Percentiles rank a stretch among this genome's conserved stretches.
phyloP scores from a whole-genome alignment of 2,888 invertebrate species.

The Scelioninae gen. 1 region DNA sequence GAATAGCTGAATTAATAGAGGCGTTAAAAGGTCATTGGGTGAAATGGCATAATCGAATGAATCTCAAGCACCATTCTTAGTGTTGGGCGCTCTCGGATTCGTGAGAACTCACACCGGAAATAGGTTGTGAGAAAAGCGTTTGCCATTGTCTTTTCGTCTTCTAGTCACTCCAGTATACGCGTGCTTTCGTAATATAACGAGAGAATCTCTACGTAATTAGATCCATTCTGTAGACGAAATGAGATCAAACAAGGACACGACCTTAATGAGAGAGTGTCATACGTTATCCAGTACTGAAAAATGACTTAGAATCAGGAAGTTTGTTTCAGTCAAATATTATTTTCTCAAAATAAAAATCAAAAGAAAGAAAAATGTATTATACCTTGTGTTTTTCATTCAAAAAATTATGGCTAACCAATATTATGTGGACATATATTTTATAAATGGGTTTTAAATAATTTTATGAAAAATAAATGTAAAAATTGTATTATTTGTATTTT shows the following conservation, averaged over 20 bases:
- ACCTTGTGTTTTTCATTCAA: too few species aligned
- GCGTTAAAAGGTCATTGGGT: conserved; percentile 67
- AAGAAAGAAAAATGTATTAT: too few species aligned
- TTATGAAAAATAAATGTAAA: too few species aligned
- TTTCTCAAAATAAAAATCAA: background rate
- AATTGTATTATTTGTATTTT: too few species aligned
- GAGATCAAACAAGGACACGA: conserved; percentile 80
- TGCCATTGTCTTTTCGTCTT: conserved; percentile 73
- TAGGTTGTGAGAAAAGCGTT: conserved; percentile 76
- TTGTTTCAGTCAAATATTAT: background rate
- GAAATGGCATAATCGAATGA: conserved; percentile 69
- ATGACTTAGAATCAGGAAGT: conserved; percentile 7
- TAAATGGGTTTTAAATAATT: too few species aligned
- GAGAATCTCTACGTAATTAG: conserved; percentile 78
- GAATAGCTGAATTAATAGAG: conserved; percentile 53
- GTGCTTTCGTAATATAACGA: conserved; percentile 72
- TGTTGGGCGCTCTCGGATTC: conserved; percentile 60
- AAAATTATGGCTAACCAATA: too few species aligned
- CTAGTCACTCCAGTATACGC: conserved; percentile 32
- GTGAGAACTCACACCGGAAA: conserved; percentile 76
- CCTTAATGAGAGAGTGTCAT: conserved; percentile 77
- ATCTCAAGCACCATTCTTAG: conserved; percentile 64
- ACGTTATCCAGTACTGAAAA: conserved; percentile 15
- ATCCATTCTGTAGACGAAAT: conserved; percentile 76
- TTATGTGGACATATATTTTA: too few species aligned